Evolutionary conservation across 2,888 invertebrate genomes (phyloP).

Genomic region (Volucella inanis): DNA sequence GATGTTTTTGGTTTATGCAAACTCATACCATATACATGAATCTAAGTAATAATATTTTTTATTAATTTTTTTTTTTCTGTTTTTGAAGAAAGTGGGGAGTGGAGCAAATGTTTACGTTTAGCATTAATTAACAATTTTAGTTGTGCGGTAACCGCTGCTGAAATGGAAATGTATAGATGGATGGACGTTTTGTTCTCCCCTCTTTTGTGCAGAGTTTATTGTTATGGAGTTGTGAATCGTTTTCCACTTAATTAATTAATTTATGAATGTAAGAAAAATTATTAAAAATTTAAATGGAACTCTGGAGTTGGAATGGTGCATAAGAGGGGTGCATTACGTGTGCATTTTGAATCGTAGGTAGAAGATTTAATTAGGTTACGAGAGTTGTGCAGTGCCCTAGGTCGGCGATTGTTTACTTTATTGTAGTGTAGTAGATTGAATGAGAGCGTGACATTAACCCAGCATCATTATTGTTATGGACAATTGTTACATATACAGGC

Average conservation of each 20-base stretch:
- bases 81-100: not conserved
- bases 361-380: no score
- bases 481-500: no score
- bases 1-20: constrained; percentile 55
- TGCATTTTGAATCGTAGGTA: not conserved
- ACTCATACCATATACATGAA: constrained; percentile 10
- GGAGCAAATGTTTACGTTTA: constrained; percentile 27
- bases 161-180: constrained; percentile 32
- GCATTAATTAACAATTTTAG: constrained; percentile 56
- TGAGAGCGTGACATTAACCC: no score
- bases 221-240: constrained; percentile 52
- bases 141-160: constrained; percentile 56
- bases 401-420: no score
- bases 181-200: constrained; percentile 8
- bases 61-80: not conserved
- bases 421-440: no score
- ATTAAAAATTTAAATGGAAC: not conserved
- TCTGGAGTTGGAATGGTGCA: not conserved
- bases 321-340: constrained; percentile 15
- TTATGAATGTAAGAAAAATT: constrained; percentile 46
- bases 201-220: constrained; percentile 4
- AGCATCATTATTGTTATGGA: no score
- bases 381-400: no score
- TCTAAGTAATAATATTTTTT: constrained; percentile 18
- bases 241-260: constrained; percentile 66